Conservation (phyloP, 2,888 invertebrate species). For the Aphodius granarius region DNA sequence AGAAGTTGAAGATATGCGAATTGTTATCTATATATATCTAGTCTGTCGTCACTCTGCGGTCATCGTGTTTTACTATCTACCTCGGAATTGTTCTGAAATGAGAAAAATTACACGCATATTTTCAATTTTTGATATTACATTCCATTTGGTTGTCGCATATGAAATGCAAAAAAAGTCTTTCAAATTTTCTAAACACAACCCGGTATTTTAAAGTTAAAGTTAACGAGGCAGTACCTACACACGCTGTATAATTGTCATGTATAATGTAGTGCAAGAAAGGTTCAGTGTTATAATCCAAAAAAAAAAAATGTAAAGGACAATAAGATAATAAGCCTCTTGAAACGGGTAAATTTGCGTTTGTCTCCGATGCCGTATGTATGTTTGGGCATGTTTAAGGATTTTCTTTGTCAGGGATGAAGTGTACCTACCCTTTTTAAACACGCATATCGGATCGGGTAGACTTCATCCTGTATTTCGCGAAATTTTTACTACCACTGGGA, state of each 20-base stretch:
- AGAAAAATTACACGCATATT: constrained; percentile 2
- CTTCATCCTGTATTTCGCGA: neutral
- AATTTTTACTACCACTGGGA: constrained; percentile 3
- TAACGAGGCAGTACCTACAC: neutral
- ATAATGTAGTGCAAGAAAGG: constrained; percentile 5
- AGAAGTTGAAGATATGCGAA: neutral
- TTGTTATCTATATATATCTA: too few relatives aligned
- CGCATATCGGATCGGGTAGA: neutral
- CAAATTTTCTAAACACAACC: constrained; percentile 3
- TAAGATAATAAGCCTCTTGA: neutral
- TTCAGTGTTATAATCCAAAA: neutral
- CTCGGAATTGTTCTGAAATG: constrained; percentile 4
- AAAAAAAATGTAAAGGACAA: constrained; percentile 6
- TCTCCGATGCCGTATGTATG: constrained; percentile 10
- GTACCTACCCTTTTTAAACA: neutral
- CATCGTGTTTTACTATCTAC: neutral
- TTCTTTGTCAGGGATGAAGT: neutral
- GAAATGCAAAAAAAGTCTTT: constrained; percentile 6
- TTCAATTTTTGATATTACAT: constrained; percentile 13
- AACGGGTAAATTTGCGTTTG: neutral
- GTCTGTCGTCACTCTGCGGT: neutral
- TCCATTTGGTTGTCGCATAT: neutral
- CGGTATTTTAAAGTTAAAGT: too few relatives aligned
- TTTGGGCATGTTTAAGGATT: constrained; percentile 1
- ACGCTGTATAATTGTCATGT: constrained; percentile 4